phyloP scores from a whole-genome alignment of 1,140 invertebrate species.

The Venturia canescens region DNA sequence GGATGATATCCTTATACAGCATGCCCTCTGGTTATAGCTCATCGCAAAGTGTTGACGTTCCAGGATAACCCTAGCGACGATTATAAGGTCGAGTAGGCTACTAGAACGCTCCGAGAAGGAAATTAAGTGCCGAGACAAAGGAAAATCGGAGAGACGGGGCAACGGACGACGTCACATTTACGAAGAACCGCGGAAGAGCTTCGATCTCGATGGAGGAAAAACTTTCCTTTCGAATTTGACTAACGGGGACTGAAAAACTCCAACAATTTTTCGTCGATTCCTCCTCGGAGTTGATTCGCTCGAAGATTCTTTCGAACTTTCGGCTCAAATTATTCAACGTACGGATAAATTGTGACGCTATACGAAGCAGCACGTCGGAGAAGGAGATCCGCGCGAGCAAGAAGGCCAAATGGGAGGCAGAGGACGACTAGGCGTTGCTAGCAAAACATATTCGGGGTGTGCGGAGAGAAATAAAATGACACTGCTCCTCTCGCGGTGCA shows the following conservation, averaged over 20 bases:
- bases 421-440: background rate
- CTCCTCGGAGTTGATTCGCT: too few species aligned
- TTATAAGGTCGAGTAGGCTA: slow-evolving; percentile 11
- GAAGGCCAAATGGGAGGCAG: background rate
- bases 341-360: background rate
- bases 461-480: background rate
- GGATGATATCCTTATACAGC: background rate
- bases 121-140: background rate
- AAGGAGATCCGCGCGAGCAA: slow-evolving; percentile 3
- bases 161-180: too few species aligned
- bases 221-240: too few species aligned
- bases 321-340: background rate
- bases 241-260: too few species aligned
- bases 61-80: background rate
- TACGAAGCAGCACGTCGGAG: background rate
- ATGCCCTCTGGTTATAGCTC: background rate
- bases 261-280: too few species aligned
- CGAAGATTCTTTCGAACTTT: background rate
- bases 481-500: background rate
- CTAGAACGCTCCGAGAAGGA: background rate
- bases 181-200: too few species aligned
- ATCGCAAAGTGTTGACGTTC: slow-evolving; percentile 7
- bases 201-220: too few species aligned
- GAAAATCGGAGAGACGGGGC: too few species aligned
- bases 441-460: too few species aligned